phyloP scores from a whole-genome alignment of 64 coral and sea anemone species.

The Actinia tenebrosa region DNA sequence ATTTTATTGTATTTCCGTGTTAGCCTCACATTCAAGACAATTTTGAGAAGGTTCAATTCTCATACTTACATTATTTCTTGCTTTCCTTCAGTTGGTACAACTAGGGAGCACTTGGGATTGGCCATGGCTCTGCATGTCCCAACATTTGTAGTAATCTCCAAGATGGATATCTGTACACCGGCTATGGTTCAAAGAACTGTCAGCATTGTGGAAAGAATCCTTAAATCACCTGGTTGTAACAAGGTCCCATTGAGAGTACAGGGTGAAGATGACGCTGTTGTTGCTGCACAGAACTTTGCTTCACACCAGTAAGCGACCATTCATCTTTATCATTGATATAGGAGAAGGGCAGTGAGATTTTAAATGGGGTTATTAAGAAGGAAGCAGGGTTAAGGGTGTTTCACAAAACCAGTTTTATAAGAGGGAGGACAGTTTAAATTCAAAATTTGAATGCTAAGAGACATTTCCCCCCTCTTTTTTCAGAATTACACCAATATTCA shows the following conservation, averaged over 20 bases:
- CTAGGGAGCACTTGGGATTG: constrained; percentile 88
- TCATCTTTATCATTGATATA: too few species aligned
- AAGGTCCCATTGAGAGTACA: constrained; percentile 79
- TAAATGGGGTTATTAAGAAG: too few species aligned
- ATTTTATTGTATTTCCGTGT: too few species aligned
- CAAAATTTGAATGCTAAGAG: too few species aligned
- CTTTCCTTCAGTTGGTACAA: constrained; percentile 65
- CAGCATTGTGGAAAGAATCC: constrained; percentile 70
- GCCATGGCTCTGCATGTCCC: constrained; percentile 93
- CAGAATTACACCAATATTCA: constrained; percentile 94
- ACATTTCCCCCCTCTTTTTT: background rate
- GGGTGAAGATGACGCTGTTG: constrained; percentile 74
- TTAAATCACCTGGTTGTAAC: constrained; percentile 96
- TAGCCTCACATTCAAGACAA: too few species aligned
- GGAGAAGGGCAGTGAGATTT: too few species aligned
- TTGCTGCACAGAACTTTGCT: constrained; percentile 82
- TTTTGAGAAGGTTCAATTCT: background rate
- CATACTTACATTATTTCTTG: background rate
- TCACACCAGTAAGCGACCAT: constrained; percentile 63
- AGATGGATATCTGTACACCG: constrained; percentile 73
- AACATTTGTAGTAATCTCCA: constrained; percentile 90
- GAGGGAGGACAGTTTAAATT: background rate
- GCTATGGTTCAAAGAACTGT: constrained; percentile 61
- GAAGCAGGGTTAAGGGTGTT: too few species aligned
- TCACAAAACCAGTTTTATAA: too few species aligned